Evolutionary conservation across 2,888 invertebrate species (phyloP), one percentile per base, ranked within the genome.

Genomic region (Antitype chi): DNA sequence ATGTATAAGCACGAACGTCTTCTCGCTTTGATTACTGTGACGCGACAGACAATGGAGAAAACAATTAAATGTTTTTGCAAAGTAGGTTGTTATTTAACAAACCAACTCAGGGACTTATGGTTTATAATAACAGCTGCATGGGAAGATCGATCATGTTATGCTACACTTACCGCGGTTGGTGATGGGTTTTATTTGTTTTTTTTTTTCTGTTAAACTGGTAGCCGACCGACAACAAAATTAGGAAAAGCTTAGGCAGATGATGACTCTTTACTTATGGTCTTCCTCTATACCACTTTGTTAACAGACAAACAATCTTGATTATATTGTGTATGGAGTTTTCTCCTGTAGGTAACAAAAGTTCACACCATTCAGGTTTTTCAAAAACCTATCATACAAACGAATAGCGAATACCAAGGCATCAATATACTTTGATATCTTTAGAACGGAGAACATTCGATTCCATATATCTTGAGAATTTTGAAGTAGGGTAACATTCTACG

Each of bases 41-140:
- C 66, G 60, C 17, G 67, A 76, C 38, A 52, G 38, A 81, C 28
- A 79, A 76, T 76, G 13, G 28, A 76, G 28, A n/a, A 76, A 82
- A 62, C 60, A 81, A 43, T 62, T n/a, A 23, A 7, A 38, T 15
- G 1, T 32, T 53, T 25, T 47, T 23, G 3, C 32, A 60, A 60
- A 53, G 13, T 17, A n/a, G 13, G 7, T 23, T 59, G 15, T 20
- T 80, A 38, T 38, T 11, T 17, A 47, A 32, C 43, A 28, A 74
- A 0, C n/a, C 0, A 1, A 47, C 43, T 47, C 11, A 11, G 43
- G 43, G 43, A 11, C 11, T 47, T 13, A 1, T 47, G 43, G 11
- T 11, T 13, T 2, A 11, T 47, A 47, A 47, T 47, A 47, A 11
- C 11, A 1, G 43, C 43, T 11, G 9, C 9, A 43, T 1, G 11